Evolutionary conservation across 2,888 invertebrate species (phyloP).

Genomic region (Syrista parreyssii): DNA sequence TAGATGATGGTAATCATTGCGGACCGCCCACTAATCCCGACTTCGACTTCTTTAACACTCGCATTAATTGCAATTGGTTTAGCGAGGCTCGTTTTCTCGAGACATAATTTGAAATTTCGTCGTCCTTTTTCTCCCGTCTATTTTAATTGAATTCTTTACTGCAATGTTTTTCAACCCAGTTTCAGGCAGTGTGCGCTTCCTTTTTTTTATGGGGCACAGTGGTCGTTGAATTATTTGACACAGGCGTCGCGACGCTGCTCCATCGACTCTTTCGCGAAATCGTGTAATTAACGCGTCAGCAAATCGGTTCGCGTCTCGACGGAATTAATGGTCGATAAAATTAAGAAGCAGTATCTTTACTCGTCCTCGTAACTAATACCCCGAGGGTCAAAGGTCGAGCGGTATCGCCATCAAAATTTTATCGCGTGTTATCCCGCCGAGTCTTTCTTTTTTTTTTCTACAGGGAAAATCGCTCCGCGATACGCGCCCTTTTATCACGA

Average conservation of each 20-base stretch:
- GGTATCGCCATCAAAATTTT: background rate
- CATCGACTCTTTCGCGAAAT: background rate
- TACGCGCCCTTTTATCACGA: background rate
- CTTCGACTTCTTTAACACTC: background rate
- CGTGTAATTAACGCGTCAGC: background rate
- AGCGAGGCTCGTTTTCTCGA: background rate
- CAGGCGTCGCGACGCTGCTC: background rate
- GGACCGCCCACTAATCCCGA: background rate
- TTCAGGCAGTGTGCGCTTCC: background rate
- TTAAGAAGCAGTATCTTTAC: constrained; percentile 44
- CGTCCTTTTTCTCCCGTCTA: background rate
- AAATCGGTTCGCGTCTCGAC: background rate
- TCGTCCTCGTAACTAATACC: background rate
- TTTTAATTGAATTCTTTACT: background rate
- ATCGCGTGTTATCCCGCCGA: background rate
- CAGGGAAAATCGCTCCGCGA: background rate
- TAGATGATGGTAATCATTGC: background rate
- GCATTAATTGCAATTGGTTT: background rate
- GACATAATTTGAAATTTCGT: background rate
- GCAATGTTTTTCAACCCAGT: background rate
- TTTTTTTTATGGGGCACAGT: background rate
- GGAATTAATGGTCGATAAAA: constrained; percentile 36
- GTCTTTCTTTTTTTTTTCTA: background rate
- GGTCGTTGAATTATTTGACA: background rate
- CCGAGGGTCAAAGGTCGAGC: background rate